Evolutionary conservation across 1,140 invertebrate genomes (phyloP), one percentile per base, ranked within the genome.

Genomic region (Heliconius melpomene): DNA sequence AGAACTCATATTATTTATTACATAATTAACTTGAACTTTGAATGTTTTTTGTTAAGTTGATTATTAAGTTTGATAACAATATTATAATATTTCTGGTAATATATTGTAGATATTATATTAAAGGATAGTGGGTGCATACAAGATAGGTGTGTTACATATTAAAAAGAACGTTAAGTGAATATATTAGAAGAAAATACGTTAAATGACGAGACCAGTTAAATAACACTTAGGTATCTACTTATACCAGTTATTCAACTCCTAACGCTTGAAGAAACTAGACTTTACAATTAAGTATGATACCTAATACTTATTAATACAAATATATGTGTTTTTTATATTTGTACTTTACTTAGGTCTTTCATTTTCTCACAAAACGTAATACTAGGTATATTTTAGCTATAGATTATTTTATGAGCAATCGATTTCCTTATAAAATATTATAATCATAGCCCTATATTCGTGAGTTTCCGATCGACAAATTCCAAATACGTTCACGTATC

Each of bases 401-500:
- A 76, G 38, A 38, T 75, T 7, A 70, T 70, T 79, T 74, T 79
- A 54, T 9, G 38, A 73, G 26, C 52, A 46, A 74, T 74, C 72
- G 16, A 18, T 74, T 74, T 81, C 74, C 72, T 77, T 75, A 38
- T 75, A 72, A 54, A 52, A 78, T 81, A 72, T 75, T 71, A 81
- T 78, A 81, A 78, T 81, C 72, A 74, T 81, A 57, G 57, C 52
- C 60, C 26, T 79, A 79, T 77, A 74, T 79, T 79, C 74, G 81
- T 77, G 72, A 81, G 77, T 86, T 86, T 86, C 85, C 85, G 85
- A 84, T 85, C 86, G 82, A 86, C 82, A 86, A 87, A 86, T 86
- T 86, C 83, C 84, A 81, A 85, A 85, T 86, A 82, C 81, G 83
- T 66, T 80, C 86, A 87, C 85, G 85, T 89, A 87, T 90, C 88